Percentiles rank a stretch among this genome's conserved stretches.
These are phyloP conservation scores for Hydra vulgaris DNA, from an alignment of 30 jellyfish, hydroid and myxozoan genomes.

Conservation along the genomic window DNA sequence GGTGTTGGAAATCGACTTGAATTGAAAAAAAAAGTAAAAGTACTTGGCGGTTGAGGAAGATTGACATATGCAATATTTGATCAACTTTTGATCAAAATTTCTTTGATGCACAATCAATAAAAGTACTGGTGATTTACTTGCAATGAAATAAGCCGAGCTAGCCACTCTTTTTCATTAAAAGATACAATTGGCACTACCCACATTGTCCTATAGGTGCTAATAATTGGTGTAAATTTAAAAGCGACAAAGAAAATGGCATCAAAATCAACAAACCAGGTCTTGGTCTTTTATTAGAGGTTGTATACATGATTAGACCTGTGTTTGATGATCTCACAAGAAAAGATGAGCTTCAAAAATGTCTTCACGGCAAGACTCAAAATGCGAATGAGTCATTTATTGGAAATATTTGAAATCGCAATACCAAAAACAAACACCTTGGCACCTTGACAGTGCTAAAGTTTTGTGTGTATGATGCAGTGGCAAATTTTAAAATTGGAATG, in stretches of 20 bases:
- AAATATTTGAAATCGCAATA: too few species aligned
- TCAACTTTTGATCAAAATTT: not conserved
- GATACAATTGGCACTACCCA: conserved; percentile 19
- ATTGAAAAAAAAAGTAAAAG: conserved; percentile 21
- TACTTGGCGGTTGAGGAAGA: conserved; percentile 11
- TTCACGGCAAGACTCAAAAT: conserved; percentile 42
- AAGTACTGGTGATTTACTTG: conserved; percentile 7
- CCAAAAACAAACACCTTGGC: too few species aligned
- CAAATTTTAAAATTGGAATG: too few species aligned
- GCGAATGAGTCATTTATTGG: conserved; percentile 34
- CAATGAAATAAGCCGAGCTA: conserved; percentile 19
- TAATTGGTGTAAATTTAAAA: conserved; percentile 32
- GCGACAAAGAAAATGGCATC: conserved; percentile 33
- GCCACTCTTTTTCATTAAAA: conserved; percentile 29
- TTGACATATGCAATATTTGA: conserved; percentile 24
- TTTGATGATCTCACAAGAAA: not conserved
- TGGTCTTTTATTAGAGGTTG: conserved; percentile 22
- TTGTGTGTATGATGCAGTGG: too few species aligned
- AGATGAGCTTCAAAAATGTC: conserved; percentile 21
- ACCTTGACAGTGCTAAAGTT: too few species aligned
- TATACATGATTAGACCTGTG: conserved; percentile 14
- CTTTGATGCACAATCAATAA: not conserved
- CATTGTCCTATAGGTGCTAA: conserved; percentile 24
- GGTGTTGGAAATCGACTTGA: not conserved
- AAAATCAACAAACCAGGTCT: conserved; percentile 13